Evolutionary conservation across 2,888 invertebrate species (phyloP).

Genomic region (Tipula helvola): DNA sequence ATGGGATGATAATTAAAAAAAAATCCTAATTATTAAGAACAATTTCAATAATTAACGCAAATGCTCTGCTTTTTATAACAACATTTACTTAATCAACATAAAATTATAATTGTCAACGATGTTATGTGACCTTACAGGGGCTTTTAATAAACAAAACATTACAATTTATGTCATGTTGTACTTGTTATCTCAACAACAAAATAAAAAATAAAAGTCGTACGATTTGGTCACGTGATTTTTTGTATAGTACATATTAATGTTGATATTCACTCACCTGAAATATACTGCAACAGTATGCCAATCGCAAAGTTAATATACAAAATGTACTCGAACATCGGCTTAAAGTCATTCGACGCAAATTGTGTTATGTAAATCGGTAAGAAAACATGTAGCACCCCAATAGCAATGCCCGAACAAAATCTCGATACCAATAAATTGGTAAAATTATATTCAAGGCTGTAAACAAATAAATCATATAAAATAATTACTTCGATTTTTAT

Average conservation of each 20-base stretch:
- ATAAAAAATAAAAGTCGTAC: background rate
- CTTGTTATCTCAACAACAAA: background rate
- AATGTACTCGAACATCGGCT: background rate
- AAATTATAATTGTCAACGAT: background rate
- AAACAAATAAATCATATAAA: background rate
- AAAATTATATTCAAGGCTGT: background rate
- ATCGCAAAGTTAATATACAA: background rate
- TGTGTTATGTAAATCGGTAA: background rate
- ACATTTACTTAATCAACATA: background rate
- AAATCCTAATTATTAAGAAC: too few relatives aligned
- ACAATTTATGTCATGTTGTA: background rate
- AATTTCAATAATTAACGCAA: background rate
- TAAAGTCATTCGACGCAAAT: background rate
- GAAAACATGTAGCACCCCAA: background rate
- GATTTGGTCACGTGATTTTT: background rate
- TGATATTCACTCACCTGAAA: background rate
- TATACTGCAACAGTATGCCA: background rate
- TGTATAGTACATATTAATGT: background rate
- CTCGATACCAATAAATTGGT: background rate
- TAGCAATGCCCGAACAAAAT: background rate
- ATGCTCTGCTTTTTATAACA: background rate
- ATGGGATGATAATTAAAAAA: too few relatives aligned
- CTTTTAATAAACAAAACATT: background rate
- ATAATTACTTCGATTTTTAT: background rate
- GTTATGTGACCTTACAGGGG: background rate